A percentile compares a stretch with the other conserved stretches of the same genome.
phyloP scores from a whole-genome alignment of 1,140 invertebrate genomes.

The Anastrepha obliqua region DNA sequence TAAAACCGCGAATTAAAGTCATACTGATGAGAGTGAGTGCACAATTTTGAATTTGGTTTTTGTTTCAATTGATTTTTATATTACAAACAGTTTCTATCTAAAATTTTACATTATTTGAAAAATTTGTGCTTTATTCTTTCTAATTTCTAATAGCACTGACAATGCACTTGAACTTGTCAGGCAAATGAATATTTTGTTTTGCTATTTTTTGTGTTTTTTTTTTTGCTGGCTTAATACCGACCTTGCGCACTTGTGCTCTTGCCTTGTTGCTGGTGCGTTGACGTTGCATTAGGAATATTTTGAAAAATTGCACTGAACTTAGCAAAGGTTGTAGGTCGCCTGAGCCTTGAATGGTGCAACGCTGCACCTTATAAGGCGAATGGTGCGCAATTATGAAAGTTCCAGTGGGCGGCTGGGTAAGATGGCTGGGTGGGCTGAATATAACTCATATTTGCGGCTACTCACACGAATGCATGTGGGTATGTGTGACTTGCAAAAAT shows the following conservation, averaged over 20 bases:
- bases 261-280: not conserved
- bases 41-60: conserved; percentile 14
- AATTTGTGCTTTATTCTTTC: not conserved
- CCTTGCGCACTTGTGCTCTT: conserved; percentile 37
- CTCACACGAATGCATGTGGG: not conserved
- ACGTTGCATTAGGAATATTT: conserved; percentile 29
- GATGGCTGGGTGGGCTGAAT: not conserved
- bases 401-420: not conserved
- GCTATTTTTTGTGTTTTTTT: not conserved
- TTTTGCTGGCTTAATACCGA: not conserved
- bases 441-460: not conserved
- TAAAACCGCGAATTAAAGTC: not conserved
- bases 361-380: not conserved
- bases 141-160: not conserved
- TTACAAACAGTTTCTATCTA: not conserved
- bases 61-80: not conserved
- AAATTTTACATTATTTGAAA: not conserved
- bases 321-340: not conserved
- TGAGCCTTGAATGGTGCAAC: not conserved
- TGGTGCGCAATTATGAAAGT: not conserved
- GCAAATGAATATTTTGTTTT: not conserved
- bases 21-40: not conserved
- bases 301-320: not conserved
- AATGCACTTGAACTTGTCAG: not conserved
- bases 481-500: not conserved